Percentiles rank a stretch among this genome's conserved stretches.
These are phyloP conservation scores for Rhabditophanes sp. DNA, from an alignment of 2,888 invertebrate species.

Conservation along the genomic window DNA sequence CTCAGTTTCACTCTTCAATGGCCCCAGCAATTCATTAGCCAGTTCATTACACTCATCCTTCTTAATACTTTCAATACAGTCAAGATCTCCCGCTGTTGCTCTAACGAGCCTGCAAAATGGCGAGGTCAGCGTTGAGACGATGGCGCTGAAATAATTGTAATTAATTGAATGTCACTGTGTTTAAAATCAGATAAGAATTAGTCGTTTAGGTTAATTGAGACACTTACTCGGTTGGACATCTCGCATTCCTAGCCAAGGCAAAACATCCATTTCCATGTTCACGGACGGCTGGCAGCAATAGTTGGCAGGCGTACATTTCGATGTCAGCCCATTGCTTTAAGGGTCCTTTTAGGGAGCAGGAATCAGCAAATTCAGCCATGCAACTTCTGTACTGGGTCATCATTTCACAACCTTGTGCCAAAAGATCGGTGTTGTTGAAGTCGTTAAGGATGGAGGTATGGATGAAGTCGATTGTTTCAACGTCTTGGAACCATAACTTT, in stretches of 20 bases:
- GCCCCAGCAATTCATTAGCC: conserved; percentile 27
- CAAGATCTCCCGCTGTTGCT: conserved; percentile 14
- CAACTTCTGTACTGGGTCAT: conserved; percentile 21
- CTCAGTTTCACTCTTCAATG: conserved; percentile 29
- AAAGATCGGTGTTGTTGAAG: conserved; percentile 6
- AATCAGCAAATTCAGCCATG: conserved; percentile 18
- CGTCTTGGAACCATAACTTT: conserved; percentile 6
- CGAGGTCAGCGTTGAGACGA: too few relatives aligned
- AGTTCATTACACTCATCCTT: conserved; percentile 14
- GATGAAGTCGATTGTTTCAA: conserved; percentile 5
- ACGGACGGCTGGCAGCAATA: conserved; percentile 28
- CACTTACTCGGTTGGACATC: conserved; percentile 13
- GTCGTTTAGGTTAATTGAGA: conserved; percentile 6
- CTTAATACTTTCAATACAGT: conserved; percentile 14
- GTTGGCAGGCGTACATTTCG: conserved; percentile 36
- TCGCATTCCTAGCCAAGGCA: conserved; percentile 9
- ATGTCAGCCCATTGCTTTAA: conserved; percentile 7
- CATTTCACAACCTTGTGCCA: conserved; percentile 13
- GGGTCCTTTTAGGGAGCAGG: conserved; percentile 12
- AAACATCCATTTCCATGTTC: conserved; percentile 30
- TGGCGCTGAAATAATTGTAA: too few relatives aligned
- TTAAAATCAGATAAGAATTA: too few relatives aligned
- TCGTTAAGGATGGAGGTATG: conserved; percentile 9
- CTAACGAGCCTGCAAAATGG: conserved; percentile 16
- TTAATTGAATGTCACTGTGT: too few relatives aligned